These are phyloP conservation scores for Falco punctatus DNA, from an alignment of 2,113 vertebrate genomes.

Conservation along the genomic window DNA sequence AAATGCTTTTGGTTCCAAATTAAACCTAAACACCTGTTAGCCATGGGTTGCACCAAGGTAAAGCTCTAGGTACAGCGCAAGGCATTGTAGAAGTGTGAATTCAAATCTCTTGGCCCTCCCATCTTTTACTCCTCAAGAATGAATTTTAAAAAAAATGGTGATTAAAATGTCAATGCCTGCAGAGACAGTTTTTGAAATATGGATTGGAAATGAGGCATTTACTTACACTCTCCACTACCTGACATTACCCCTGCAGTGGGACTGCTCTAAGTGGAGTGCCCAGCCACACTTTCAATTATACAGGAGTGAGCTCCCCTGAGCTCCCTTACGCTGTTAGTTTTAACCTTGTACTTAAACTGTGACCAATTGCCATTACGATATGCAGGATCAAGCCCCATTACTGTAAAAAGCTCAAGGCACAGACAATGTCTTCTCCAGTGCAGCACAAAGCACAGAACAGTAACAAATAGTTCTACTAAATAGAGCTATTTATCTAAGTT, in stretches of 20 bases:
- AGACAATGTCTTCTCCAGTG: neutral
- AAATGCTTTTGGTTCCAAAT: neutral
- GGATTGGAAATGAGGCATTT: neutral
- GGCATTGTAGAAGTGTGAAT: neutral
- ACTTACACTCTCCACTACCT: neutral
- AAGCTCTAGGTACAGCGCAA: neutral
- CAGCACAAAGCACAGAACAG: neutral
- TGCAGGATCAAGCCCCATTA: constrained; percentile 1
- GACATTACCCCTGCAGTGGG: neutral
- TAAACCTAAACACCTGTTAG: neutral
- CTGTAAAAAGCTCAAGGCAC: neutral
- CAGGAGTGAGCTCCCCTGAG: neutral
- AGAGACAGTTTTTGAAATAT: neutral
- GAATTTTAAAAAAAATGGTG: neutral
- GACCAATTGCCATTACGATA: neutral
- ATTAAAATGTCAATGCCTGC: neutral
- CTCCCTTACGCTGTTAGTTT: neutral
- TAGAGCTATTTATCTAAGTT: neutral
- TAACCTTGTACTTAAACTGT: neutral
- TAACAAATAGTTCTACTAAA: constrained; percentile 5
- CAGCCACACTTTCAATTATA: neutral
- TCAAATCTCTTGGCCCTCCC: neutral
- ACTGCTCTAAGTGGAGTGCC: neutral
- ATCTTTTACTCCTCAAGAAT: neutral
- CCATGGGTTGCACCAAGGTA: neutral